These are phyloP conservation scores for Lamellibrachia luymesi DNA, from an alignment of 1,140 invertebrate genomes.

Conservation along the genomic window DNA sequence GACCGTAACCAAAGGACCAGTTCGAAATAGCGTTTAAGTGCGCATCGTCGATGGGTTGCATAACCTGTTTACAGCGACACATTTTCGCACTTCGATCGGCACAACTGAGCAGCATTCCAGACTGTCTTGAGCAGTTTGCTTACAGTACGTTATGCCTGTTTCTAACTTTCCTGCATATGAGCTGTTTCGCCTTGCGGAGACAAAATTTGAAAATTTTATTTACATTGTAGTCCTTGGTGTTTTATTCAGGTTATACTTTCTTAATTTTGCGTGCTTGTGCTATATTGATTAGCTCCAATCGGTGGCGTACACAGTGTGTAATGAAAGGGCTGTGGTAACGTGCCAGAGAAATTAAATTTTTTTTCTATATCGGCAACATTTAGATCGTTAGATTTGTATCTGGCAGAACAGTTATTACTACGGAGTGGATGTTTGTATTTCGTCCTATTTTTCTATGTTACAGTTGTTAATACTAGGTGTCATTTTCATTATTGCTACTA, in stretches of 20 bases:
- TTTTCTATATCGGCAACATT: background rate
- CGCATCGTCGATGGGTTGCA: background rate
- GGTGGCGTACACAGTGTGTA: background rate
- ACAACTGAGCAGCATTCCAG: constrained; percentile 3
- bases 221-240: constrained; percentile 4
- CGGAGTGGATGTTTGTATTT: constrained; percentile 1
- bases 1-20: background rate
- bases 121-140: background rate
- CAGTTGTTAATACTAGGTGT: background rate
- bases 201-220: constrained; percentile 6
- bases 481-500: constrained; percentile 5
- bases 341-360: background rate
- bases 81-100: background rate
- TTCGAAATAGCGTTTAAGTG: background rate
- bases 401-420: constrained; percentile 5
- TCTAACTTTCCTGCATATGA: background rate
- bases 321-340: background rate
- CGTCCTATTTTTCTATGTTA: constrained; percentile 5
- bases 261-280: background rate
- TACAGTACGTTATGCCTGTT: background rate
- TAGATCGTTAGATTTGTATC: constrained; percentile 5
- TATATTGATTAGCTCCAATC: constrained; percentile 1
- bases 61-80: background rate
- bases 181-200: background rate
- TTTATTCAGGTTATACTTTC: background rate